Evolutionary conservation across 1,140 invertebrate genomes (phyloP), one percentile per base, ranked within the genome.

Genomic region (Polypedilum pembai): DNA sequence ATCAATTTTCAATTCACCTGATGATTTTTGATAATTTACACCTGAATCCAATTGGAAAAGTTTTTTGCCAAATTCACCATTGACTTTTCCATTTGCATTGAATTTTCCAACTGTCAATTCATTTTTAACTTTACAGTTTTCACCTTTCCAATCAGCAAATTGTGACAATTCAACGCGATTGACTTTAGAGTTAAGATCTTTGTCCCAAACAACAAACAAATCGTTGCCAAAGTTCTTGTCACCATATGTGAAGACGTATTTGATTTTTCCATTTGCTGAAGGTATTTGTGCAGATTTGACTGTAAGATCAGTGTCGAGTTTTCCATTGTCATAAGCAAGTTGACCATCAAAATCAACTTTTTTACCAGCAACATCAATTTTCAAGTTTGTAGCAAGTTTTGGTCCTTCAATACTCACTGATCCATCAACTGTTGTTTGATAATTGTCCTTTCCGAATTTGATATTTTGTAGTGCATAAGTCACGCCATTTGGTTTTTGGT

Each of bases 151-250:
- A 40, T 85, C 83, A 15, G 83, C 83, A 7, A 21, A 18, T 45
- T 69, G 18, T 12, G 40, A 40, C 24, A 15, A 73, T 45, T 73
- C 66, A 24, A 72, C 4, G 8, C 41, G 20, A 15, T 87, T 86
- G 1, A 81, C 77, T 73, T 86, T 82, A 8, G 86, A 86, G 10
- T 85, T 84, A 7, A 86, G 82, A 79, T 91, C 88, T 0, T 82
- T 78, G 8, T 89, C 89, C 78, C 91, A 88, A 20, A 85, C 81
- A 5, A 91, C 76, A 12, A 86, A 81, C 1, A 91, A 77, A 66
- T 84, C 82, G 45, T 85, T 87, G 56, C 86, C 77, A 4, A 80
- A 77, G 0, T 77, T 74, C 3, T 78, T 75, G 40, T 77, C 69
- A 7, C 78, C 75, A 20, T 74, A 77, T 21, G 83, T 80, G 7